Evolutionary conservation across 1,140 invertebrate species (phyloP).

Genomic region (Chelonus insularis): DNA sequence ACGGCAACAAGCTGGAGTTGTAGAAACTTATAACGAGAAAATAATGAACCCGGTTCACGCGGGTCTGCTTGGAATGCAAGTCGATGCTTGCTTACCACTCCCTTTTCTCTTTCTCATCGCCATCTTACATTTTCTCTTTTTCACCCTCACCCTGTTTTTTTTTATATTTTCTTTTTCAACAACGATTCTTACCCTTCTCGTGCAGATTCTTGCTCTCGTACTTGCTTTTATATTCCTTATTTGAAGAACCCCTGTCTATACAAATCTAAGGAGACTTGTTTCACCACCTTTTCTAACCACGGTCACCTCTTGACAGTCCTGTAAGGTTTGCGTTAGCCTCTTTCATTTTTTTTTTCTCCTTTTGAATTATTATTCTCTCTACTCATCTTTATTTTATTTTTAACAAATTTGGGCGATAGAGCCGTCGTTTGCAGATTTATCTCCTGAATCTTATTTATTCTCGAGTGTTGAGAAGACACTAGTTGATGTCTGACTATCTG

Average conservation of each 20-base stretch:
- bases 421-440: too few relatives aligned
- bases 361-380: neutral
- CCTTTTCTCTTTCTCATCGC: conserved; percentile 15
- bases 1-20: conserved; percentile 58
- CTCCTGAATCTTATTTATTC: too few relatives aligned
- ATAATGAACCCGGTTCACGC: conserved; percentile 55
- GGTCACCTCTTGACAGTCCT: conserved; percentile 23
- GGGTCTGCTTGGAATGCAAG: conserved; percentile 56
- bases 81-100: conserved; percentile 32
- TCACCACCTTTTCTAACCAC: neutral
- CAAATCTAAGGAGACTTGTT: neutral
- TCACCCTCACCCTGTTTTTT: conserved; percentile 1
- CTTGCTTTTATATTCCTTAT: neutral
- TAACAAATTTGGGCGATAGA: too few relatives aligned
- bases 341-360: neutral
- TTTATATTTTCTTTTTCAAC: conserved; percentile 5
- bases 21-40: conserved; percentile 60
- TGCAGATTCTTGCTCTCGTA: neutral
- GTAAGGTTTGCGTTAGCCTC: neutral
- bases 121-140: conserved; percentile 14
- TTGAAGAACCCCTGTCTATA: neutral
- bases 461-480: too few relatives aligned
- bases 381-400: neutral
- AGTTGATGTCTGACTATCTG: too few relatives aligned
- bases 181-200: conserved; percentile 6